Base-by-base conservation (phyloP, 1,140 invertebrate species). In the Drosophila pseudoobscura region DNA sequence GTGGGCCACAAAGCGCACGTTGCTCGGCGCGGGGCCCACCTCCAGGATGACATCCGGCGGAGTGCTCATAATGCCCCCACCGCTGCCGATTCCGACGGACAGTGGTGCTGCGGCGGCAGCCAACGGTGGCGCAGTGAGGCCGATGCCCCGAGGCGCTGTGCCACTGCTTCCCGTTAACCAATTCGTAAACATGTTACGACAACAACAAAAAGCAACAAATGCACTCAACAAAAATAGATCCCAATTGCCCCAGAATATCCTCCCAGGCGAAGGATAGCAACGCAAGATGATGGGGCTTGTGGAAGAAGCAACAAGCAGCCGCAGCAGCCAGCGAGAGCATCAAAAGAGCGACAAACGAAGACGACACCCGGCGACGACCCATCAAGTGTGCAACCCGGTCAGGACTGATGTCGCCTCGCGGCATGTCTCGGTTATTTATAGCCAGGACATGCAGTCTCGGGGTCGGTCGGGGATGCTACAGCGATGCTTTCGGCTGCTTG, bases 1-100 rank as follows among this genome's bases (percentile, higher is more conserved):
- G 76, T 96, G 95, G 1, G 95, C 95, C 0, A 94, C 93, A 90
- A 96, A 96, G 43, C 95, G 93, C 2, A 94, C 93, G 59, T 93
- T 92, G 3, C 53, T 56, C 4, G 90, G 83, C 22, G 94, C 69
- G 20, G 94, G 94, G 0, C 94, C 94, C 7, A 95, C 94, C 82
- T 94, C 92, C 0, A 95, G 91, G 17, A 95, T 90, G 0, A 95
- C 94, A 78, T 95, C 94, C 6, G 94, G 94, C 75, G 94, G 89
- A 75, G 93, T 78, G 80, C 84, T 77, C 55, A 91, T 71, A 5
- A 75, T 85, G 51, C 89, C 70, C 1, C 72, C 58, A n/a, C 17
- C 43, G 29, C 47, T 85, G 52, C 89, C 70, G 2, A 69, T 52
- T 13, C 17, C 43, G 29, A 43, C 17, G 3, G 53, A 41, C 6